Evolutionary conservation across 2,113 vertebrate genomes (phyloP).

Genomic region (Seriola aureovittata): DNA sequence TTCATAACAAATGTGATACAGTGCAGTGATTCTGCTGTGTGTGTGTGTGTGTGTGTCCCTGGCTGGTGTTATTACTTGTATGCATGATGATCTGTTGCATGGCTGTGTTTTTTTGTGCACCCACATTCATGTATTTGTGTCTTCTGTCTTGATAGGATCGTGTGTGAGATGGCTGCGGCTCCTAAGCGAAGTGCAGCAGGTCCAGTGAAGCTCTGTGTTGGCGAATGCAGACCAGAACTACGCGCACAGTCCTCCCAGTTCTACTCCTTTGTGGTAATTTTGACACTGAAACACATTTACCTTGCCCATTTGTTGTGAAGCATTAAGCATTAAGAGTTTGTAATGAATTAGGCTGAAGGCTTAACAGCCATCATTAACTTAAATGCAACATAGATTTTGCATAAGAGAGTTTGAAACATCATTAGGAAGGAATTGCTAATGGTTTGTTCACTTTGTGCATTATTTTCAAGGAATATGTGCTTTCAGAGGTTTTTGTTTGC

Average conservation of each 20-base stretch:
- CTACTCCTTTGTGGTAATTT: constrained; percentile 95
- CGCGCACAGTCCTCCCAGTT: constrained; percentile 92
- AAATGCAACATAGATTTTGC: neutral
- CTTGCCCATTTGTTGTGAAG: constrained; percentile 1
- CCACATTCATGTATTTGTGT: neutral
- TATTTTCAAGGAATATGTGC: neutral
- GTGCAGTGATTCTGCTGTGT: constrained; percentile 39
- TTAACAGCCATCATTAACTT: constrained; percentile 19
- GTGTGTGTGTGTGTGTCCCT: constrained; percentile 18
- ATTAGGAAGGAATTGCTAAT: constrained; percentile 3
- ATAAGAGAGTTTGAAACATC: constrained; percentile 1
- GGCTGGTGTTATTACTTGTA: constrained; percentile 26
- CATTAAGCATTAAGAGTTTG: neutral
- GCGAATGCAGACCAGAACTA: constrained; percentile 95
- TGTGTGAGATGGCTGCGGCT: constrained; percentile 94
- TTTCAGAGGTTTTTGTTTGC: constrained; percentile 10
- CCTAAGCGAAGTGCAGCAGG: constrained; percentile 87
- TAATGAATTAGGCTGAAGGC: neutral
- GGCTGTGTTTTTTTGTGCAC: constrained; percentile 17
- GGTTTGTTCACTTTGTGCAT: neutral
- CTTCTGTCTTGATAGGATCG: constrained; percentile 87
- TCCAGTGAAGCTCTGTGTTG: constrained; percentile 93
- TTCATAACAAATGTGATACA: constrained; percentile 53
- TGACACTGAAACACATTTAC: neutral
- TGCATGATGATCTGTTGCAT: constrained; percentile 22